Evolutionary conservation across 2,888 invertebrate genomes (phyloP), one percentile per base, ranked within the genome.

Genomic region (Theodoxus fluviatilis): DNA sequence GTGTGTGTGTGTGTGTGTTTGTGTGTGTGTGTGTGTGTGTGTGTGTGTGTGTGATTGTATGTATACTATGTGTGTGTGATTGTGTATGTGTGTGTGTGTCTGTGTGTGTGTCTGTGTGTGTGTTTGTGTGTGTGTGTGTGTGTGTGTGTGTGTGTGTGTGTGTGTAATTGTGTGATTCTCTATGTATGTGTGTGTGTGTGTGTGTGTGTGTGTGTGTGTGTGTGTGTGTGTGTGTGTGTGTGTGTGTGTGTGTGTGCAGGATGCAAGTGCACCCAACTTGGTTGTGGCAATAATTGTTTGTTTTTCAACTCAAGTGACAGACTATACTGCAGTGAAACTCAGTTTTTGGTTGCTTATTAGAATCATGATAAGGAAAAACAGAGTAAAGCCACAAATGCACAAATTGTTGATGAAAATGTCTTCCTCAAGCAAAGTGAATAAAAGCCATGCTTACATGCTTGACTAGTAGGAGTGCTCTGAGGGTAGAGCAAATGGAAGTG

Each of bases 171-270:
- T 31, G 7, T 57, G 57, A 15, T 28, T 57, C 33, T 57, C 33
- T 57, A 35, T 57, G 31, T 57, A 35, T 31, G 57, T 57, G 57
- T 31, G 57, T 57, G 31, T 57, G 57, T 57, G 57, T 57, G 2
- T 57, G 57, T 57, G 57, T 31, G 57, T 57, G 57, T 57, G 31
- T 57, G 7, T 57, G 57, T 57, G 31, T 57, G 18, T 49, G n/a
- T 25, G 49, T 49, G 61, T 61, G 61, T 61, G 61, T 61, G 35
- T 18, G 61, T 35, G 37, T 35, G 61, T 61, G 35, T 35, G 61
- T 15, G 61, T 61, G 61, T 61, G 61, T 35, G 61, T 61, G 61
- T 61, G 61, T 61, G 61, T 61, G 61, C 31, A 65, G 65, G 47
- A 65, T 38, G 40, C n/a, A n/a, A n/a, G n/a, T n/a, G n/a, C n/a